These are phyloP conservation scores for Syrphus vitripennis DNA, from an alignment of 2,888 invertebrate species.

Conservation along the genomic window DNA sequence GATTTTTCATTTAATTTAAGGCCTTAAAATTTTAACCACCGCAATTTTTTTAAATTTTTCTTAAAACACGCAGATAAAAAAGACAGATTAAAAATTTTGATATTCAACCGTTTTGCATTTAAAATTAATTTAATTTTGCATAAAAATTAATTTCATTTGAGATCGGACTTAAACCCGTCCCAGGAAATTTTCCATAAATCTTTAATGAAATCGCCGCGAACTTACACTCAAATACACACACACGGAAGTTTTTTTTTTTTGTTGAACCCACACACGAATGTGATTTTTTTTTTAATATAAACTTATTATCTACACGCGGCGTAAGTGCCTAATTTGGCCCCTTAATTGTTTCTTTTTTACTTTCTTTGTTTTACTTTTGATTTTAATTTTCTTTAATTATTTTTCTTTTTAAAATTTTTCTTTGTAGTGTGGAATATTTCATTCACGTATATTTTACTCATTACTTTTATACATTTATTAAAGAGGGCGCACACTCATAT, in stretches of 20 bases:
- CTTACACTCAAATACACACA: conserved; percentile 48
- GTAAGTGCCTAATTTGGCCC: conserved; percentile 50
- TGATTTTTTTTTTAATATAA: conserved; percentile 3
- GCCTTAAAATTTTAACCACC: not conserved
- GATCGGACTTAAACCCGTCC: conserved; percentile 46
- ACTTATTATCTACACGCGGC: conserved; percentile 43
- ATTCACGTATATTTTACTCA: conserved; percentile 22
- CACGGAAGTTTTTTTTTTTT: not conserved
- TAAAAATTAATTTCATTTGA: conserved; percentile 19
- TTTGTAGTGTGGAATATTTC: conserved; percentile 34
- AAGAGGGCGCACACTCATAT: conserved; percentile 55
- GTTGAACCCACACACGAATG: not conserved
- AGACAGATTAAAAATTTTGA: not conserved
- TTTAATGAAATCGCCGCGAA: conserved; percentile 70
- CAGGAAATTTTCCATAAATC: conserved; percentile 68
- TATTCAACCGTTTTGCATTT: not conserved
- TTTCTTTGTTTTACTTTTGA: conserved; percentile 23
- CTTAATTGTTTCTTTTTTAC: conserved; percentile 14
- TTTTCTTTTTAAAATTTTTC: conserved; percentile 35
- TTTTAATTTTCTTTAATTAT: conserved; percentile 48
- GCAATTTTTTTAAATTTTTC: not conserved
- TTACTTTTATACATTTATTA: conserved; percentile 4
- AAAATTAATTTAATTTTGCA: not conserved
- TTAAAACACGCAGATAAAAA: not conserved
- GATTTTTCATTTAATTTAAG: not conserved